Percentiles rank a stretch among this genome's conserved stretches.
phyloP scores from a whole-genome alignment of 2,888 invertebrate genomes.

The Chironomus tentans region DNA sequence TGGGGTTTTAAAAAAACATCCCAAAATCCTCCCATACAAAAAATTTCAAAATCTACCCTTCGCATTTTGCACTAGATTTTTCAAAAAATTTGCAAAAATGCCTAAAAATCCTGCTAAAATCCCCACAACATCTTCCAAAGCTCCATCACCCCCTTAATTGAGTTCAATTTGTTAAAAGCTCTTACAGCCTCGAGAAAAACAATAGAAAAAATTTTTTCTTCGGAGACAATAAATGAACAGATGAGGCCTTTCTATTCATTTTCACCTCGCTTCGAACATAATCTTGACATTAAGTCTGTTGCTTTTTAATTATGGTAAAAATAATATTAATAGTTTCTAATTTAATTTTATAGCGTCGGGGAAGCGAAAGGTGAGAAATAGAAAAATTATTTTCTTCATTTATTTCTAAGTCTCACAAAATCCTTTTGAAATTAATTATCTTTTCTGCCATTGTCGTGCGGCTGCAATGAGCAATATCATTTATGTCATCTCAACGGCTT shows the following conservation, averaged over 20 bases:
- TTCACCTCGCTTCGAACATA: background rate
- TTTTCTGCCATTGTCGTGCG: background rate
- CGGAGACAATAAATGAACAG: background rate
- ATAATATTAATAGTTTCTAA: constrained; percentile 21
- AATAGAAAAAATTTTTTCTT: background rate
- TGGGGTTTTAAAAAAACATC: too few relatives aligned
- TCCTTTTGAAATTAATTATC: constrained; percentile 1
- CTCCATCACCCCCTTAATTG: background rate
- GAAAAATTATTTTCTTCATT: too few relatives aligned
- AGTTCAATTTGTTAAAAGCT: constrained; percentile 2
- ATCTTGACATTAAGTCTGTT: background rate
- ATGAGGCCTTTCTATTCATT: too few relatives aligned
- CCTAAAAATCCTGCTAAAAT: too few relatives aligned
- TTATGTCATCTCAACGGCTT: background rate
- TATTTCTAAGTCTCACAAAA: background rate
- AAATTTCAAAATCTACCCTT: too few relatives aligned
- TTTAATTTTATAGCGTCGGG: background rate
- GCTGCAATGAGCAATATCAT: constrained; percentile 14
- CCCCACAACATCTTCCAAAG: background rate
- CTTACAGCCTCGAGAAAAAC: too few relatives aligned
- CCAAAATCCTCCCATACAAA: too few relatives aligned
- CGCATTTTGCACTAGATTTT: too few relatives aligned
- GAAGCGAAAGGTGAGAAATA: background rate
- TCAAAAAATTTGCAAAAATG: too few relatives aligned
- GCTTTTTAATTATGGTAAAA: constrained; percentile 10